Conservation (phyloP, 2,113 vertebrate genomes). For the Lycaon pictus region DNA sequence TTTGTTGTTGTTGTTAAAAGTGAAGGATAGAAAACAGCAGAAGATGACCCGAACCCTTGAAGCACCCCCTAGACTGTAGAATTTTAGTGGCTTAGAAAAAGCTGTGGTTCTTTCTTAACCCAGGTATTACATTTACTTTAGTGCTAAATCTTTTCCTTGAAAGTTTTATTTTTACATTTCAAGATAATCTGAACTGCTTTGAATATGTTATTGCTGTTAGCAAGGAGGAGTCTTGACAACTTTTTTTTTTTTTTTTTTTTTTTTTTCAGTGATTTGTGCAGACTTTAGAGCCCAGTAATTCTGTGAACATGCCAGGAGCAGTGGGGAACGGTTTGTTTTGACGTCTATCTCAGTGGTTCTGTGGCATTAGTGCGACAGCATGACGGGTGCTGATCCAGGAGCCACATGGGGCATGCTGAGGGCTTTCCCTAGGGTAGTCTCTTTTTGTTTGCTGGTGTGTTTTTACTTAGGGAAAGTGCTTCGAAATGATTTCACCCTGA, state of each 20-base stretch:
- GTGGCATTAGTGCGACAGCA: neutral
- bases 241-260: neutral
- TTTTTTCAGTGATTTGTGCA: neutral
- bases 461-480: neutral
- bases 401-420: accelerated
- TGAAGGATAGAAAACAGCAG: neutral
- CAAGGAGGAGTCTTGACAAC: neutral
- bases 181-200: neutral
- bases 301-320: accelerated
- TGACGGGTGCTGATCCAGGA: neutral
- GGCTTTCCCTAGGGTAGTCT: neutral
- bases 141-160: neutral
- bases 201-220: neutral
- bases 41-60: neutral
- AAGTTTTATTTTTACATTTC: neutral
- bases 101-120: neutral
- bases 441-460: neutral
- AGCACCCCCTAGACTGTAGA: neutral
- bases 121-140: neutral
- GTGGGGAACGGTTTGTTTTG: neutral
- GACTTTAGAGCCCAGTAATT: accelerated
- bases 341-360: accelerated
- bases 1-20: neutral
- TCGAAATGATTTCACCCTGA: neutral
- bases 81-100: neutral